A percentile compares a stretch with the other conserved stretches of the same genome.
phyloP scores from a whole-genome alignment of 2,888 invertebrate genomes.

The Myopa tessellatipennis region DNA sequence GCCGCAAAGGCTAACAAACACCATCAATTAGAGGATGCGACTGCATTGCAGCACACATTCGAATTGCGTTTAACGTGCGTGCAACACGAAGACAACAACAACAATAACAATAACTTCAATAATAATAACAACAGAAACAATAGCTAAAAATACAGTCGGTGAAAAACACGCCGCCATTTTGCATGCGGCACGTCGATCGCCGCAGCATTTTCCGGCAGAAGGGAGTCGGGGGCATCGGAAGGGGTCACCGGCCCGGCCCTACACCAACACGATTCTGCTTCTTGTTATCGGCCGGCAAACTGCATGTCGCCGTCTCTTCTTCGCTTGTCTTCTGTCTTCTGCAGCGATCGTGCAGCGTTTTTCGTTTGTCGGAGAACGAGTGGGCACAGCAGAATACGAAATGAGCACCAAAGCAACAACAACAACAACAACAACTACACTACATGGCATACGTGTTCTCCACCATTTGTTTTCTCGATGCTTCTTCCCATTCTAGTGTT shows the following conservation, averaged over 20 bases:
- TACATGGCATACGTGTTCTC: too few relatives aligned
- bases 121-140: conserved; percentile 11
- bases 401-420: background rate
- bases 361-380: background rate
- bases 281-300: background rate
- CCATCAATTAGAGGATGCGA: conserved; percentile 4
- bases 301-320: background rate
- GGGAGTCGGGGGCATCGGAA: background rate
- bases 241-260: conserved; percentile 24
- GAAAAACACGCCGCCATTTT: conserved; percentile 7
- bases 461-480: too few relatives aligned
- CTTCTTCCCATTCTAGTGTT: too few relatives aligned
- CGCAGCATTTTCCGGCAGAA: background rate
- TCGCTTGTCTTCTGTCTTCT: background rate
- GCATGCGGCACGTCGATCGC: background rate
- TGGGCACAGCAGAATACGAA: conserved; percentile 5
- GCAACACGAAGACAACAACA: background rate
- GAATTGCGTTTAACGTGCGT: conserved; percentile 22
- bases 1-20: background rate
- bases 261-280: conserved; percentile 28
- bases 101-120: conserved; percentile 8
- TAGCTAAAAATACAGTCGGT: conserved; percentile 4
- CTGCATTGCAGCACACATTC: background rate
- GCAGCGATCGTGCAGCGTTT: background rate
- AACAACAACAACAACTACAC: background rate